These are phyloP conservation scores for Linyphia triangularis DNA, from an alignment of 2,888 invertebrate genomes.

Conservation along the genomic window DNA sequence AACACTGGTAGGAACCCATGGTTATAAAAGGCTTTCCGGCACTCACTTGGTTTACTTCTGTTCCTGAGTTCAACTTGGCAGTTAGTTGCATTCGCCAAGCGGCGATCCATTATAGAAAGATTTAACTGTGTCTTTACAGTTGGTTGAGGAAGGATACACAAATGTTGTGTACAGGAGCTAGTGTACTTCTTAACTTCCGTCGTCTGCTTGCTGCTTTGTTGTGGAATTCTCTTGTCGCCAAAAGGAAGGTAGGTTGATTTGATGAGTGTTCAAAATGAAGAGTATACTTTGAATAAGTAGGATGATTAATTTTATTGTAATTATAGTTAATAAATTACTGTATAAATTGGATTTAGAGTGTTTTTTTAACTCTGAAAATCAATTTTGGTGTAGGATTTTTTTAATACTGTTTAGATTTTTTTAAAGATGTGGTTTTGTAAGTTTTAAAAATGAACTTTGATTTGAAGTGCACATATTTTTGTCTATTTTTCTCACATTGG, in stretches of 20 bases:
- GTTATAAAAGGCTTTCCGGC: conserved; percentile 10
- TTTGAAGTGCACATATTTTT: too few relatives aligned
- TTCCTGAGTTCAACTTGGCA: not conserved
- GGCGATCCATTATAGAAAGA: not conserved
- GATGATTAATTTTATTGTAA: too few relatives aligned
- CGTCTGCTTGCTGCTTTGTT: conserved; percentile 62
- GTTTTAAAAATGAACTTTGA: too few relatives aligned
- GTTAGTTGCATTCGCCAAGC: not conserved
- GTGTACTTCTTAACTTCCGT: conserved; percentile 64
- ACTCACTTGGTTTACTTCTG: not conserved
- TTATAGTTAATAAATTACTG: too few relatives aligned
- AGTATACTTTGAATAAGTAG: too few relatives aligned
- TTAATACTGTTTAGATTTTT: too few relatives aligned
- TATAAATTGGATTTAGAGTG: not conserved
- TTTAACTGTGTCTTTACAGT: conserved; percentile 14
- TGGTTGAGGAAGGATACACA: conserved; percentile 3
- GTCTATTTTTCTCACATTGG: too few relatives aligned
- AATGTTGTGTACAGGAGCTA: conserved; percentile 55
- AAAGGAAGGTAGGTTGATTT: conserved; percentile 65
- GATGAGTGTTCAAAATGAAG: not conserved
- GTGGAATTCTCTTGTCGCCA: conserved; percentile 70
- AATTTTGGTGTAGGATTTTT: too few relatives aligned
- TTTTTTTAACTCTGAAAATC: too few relatives aligned
- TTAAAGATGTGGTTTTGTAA: too few relatives aligned
- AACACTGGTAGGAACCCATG: not conserved